Evolutionary conservation across 2,797 vertebrate species (phyloP).

Genomic region (Clamator glandarius): DNA sequence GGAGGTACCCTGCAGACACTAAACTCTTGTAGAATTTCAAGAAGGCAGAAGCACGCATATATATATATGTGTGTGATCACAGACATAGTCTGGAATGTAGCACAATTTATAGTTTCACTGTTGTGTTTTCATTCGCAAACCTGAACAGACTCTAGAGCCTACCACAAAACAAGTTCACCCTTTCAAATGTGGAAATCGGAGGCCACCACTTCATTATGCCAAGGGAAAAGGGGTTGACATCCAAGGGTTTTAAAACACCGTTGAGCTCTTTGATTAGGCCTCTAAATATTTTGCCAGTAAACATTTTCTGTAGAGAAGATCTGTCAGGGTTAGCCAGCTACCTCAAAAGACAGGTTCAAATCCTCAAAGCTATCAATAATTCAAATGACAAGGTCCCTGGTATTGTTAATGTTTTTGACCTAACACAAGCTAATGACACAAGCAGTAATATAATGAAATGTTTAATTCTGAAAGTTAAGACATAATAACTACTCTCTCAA

Average conservation of each 20-base stretch:
- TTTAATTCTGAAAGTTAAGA: background rate
- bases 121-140: background rate
- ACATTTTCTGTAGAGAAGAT: background rate
- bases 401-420: background rate
- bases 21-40: too few relatives aligned
- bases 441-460: background rate
- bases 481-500: background rate
- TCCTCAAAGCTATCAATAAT: background rate
- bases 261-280: background rate
- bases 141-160: background rate
- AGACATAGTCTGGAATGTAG: background rate
- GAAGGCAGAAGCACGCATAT: background rate
- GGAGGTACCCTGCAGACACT: background rate
- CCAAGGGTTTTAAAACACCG: background rate
- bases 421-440: background rate
- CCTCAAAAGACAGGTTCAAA: background rate
- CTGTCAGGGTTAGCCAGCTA: background rate
- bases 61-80: too few relatives aligned
- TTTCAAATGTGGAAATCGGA: background rate
- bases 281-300: background rate
- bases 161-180: background rate
- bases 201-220: background rate
- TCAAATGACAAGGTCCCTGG: background rate
- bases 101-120: background rate
- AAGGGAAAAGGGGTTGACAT: background rate